Conservation (phyloP, 2,888 invertebrate species). For the Rotaria sp. region DNA sequence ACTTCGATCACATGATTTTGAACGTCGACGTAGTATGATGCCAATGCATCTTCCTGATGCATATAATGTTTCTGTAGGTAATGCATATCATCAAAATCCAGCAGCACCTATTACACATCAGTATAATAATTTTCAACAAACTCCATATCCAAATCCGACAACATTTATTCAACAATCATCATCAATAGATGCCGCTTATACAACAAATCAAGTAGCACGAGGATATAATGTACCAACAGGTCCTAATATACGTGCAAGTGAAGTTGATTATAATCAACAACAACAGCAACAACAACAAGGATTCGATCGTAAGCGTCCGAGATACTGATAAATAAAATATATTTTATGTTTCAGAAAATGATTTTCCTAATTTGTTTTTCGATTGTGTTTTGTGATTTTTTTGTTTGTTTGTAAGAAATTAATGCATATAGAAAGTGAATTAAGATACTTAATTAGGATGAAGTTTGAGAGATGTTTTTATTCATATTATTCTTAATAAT, state of each 20-base stretch:
- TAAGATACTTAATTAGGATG: too few relatives aligned
- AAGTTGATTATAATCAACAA: not conserved
- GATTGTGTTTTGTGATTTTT: too few relatives aligned
- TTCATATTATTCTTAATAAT: too few relatives aligned
- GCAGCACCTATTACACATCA: not conserved
- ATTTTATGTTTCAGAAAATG: too few relatives aligned
- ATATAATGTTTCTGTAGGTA: not conserved
- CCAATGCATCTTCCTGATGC: not conserved
- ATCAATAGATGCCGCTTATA: constrained; percentile 34
- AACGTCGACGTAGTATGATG: constrained; percentile 32
- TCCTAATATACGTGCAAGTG: not conserved
- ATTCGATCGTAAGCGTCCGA: not conserved
- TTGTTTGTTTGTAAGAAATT: too few relatives aligned
- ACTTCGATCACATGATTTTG: constrained; percentile 33
- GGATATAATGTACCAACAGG: not conserved
- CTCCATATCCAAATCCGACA: not conserved
- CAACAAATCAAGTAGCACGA: not conserved
- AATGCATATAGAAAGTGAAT: too few relatives aligned
- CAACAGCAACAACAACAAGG: not conserved
- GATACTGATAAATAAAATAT: not conserved
- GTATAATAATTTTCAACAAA: not conserved
- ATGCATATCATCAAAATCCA: not conserved
- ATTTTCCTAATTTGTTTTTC: too few relatives aligned
- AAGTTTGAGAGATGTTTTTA: too few relatives aligned
- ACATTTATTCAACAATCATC: not conserved